A percentile compares a stretch with the other conserved stretches of the same genome.
Conservation (phyloP, 2,797 vertebrate species). For the Rachycentron canadum region DNA sequence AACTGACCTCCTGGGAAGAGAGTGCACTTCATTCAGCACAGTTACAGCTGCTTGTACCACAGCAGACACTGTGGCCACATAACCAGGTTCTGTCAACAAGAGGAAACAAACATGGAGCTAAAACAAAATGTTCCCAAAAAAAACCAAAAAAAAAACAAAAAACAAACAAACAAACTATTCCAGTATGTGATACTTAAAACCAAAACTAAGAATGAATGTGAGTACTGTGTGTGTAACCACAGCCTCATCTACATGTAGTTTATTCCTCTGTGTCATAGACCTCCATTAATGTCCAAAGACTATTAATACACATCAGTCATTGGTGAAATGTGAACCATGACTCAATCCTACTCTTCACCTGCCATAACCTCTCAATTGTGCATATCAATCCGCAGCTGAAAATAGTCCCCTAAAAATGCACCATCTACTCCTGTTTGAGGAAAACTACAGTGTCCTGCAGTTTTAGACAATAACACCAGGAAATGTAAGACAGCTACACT, state of each 20-base stretch:
- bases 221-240: no score
- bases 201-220: not conserved
- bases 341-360: no score
- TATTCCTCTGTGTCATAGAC: no score
- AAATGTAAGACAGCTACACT: no score
- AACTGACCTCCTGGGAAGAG: conserved; percentile 87
- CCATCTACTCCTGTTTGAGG: no score
- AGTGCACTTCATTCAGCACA: conserved; percentile 85
- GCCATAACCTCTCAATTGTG: no score
- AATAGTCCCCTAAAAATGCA: no score
- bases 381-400: no score
- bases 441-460: not conserved
- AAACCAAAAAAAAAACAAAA: not conserved
- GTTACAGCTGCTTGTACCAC: conserved; percentile 90
- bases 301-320: no score
- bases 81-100: conserved; percentile 84
- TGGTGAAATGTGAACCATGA: no score
- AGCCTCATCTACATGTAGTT: no score
- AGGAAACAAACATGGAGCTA: not conserved
- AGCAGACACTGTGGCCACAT: conserved; percentile 87
- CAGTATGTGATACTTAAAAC: not conserved
- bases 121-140: not conserved
- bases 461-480: not conserved
- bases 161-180: not conserved
- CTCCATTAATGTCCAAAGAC: no score